Evolutionary conservation across 2,797 vertebrate species (phyloP).

Genomic region (Xiphorhynchus erythropygius): DNA sequence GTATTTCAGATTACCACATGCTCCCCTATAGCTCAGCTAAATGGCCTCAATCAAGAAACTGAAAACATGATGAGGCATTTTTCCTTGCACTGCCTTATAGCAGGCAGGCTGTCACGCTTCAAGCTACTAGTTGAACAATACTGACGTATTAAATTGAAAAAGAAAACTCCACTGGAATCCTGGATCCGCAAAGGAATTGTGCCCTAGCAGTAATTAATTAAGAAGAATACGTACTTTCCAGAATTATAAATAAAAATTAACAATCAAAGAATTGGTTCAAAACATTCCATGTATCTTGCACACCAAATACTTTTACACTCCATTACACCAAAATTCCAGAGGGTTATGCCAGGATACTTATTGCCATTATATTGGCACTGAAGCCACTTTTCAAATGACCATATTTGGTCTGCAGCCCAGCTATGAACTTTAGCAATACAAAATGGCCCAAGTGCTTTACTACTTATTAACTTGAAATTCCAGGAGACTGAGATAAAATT

Average conservation of each 20-base stretch:
- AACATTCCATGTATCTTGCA: neutral
- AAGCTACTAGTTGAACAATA: neutral
- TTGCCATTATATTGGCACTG: neutral
- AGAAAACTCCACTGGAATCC: neutral
- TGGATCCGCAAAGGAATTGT: neutral
- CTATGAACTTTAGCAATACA: neutral
- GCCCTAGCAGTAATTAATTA: neutral
- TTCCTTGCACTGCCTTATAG: neutral
- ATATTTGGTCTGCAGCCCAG: neutral
- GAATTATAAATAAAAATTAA: neutral
- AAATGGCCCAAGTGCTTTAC: neutral
- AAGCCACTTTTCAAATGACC: neutral
- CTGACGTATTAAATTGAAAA: neutral
- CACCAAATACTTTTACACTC: neutral
- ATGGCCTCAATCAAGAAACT: neutral
- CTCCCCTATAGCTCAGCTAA: neutral
- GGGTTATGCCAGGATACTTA: neutral
- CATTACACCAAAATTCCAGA: neutral
- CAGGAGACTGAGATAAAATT: neutral
- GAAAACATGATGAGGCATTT: neutral
- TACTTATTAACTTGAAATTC: slow-evolving; percentile 40
- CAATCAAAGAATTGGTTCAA: neutral
- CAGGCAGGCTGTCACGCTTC: neutral
- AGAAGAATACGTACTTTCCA: neutral
- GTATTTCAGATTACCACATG: neutral